These are phyloP conservation scores for Congeria kusceri DNA, from an alignment of 2,888 invertebrate species.

Conservation along the genomic window DNA sequence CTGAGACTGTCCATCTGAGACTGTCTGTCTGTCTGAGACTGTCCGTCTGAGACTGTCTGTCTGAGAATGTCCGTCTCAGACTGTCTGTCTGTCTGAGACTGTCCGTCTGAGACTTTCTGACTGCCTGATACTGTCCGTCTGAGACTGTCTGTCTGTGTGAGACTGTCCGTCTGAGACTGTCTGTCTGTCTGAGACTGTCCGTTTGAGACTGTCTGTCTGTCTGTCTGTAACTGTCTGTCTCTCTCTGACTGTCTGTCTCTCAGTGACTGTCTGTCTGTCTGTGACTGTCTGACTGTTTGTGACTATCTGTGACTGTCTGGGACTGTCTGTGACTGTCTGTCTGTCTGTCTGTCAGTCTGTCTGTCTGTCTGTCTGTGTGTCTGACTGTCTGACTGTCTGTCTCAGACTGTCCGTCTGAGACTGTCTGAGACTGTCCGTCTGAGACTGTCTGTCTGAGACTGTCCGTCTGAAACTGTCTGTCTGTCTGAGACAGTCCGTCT, in stretches of 20 bases:
- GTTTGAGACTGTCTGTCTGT: conserved; percentile 11
- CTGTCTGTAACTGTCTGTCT: too few species aligned
- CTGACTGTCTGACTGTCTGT: conserved; percentile 7
- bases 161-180: not conserved
- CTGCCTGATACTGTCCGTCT: too few species aligned
- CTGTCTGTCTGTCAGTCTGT: conserved; percentile 11
- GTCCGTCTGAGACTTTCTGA: conserved; percentile 9
- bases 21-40: not conserved
- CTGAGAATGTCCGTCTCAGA: too few species aligned
- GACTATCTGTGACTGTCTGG: not conserved
- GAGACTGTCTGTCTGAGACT: too few species aligned
- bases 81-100: conserved; percentile 13
- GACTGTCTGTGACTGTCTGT: conserved; percentile 15
- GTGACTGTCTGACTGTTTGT: not conserved
- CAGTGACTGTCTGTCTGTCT: conserved; percentile 11
- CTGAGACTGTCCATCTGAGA: conserved; percentile 20
- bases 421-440: not conserved
- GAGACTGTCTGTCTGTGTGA: not conserved
- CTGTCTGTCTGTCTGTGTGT: conserved; percentile 11
- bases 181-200: conserved; percentile 4
- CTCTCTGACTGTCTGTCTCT: not conserved
- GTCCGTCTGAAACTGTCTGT: too few species aligned
- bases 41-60: not conserved
- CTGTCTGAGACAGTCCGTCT: not conserved
- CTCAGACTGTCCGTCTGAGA: not conserved